Percentiles rank a stretch among this genome's conserved stretches.
These are phyloP conservation scores for Glaucopsyche alexis DNA, from an alignment of 2,888 invertebrate genomes.

Conservation along the genomic window DNA sequence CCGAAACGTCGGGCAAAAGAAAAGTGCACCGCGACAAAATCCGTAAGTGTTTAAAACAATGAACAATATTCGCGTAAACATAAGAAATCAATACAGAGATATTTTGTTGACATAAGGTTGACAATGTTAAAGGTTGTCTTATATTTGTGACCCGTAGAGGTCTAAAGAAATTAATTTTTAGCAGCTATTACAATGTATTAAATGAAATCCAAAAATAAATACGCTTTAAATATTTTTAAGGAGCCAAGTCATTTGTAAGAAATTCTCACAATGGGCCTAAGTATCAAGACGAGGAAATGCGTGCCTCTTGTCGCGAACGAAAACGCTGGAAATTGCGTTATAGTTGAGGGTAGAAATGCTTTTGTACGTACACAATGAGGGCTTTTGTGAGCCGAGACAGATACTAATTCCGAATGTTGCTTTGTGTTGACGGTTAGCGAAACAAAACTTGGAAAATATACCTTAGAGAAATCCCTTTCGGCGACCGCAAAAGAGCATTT, in stretches of 20 bases:
- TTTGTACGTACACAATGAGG: constrained; percentile 58
- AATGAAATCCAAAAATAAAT: background rate
- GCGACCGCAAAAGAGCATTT: constrained; percentile 31
- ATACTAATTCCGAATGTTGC: constrained; percentile 63
- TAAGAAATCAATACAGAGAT: too few relatives aligned
- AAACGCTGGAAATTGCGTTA: constrained; percentile 56
- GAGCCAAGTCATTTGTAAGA: constrained; percentile 54
- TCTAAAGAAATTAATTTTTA: background rate
- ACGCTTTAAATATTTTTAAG: background rate
- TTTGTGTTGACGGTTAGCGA: constrained; percentile 48
- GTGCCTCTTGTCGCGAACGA: constrained; percentile 45
- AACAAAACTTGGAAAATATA: constrained; percentile 50
- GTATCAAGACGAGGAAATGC: constrained; percentile 51
- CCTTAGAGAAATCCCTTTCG: constrained; percentile 28
- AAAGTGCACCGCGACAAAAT: too few relatives aligned
- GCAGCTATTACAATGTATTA: background rate
- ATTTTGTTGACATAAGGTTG: too few relatives aligned
- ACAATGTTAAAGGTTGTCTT: too few relatives aligned
- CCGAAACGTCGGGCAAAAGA: too few relatives aligned
- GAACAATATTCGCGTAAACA: too few relatives aligned
- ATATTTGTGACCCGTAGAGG: too few relatives aligned
- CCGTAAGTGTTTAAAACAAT: too few relatives aligned
- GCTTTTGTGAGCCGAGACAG: constrained; percentile 60
- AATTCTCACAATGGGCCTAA: constrained; percentile 52
- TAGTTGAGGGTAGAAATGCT: constrained; percentile 53